Evolutionary conservation across 2,113 vertebrate genomes (phyloP).

Genomic region (Camelus bactrianus): DNA sequence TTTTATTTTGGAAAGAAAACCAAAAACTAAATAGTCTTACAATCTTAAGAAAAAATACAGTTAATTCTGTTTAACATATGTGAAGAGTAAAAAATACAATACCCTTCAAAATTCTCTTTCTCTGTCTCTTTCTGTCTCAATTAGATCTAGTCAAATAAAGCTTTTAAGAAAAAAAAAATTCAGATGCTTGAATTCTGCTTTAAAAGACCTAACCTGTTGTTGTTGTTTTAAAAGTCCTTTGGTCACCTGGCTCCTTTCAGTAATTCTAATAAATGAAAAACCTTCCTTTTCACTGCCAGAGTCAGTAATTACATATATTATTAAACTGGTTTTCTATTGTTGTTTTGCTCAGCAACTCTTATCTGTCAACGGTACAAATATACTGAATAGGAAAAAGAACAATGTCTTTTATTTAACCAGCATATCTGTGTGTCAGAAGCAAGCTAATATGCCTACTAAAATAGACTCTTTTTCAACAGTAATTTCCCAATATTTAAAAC

Average conservation of each 20-base stretch:
- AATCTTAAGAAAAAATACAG: conserved; percentile 17
- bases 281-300: conserved; percentile 68
- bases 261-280: conserved; percentile 73
- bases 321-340: conserved; percentile 77
- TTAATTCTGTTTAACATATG: conserved; percentile 50
- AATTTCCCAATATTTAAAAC: conserved; percentile 74
- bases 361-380: conserved; percentile 71
- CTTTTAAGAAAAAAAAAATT: conserved; percentile 54
- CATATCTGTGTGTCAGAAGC: conserved; percentile 75
- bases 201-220: conserved; percentile 57
- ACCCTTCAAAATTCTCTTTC: conserved; percentile 24
- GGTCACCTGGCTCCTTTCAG: conserved; percentile 59
- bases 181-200: conserved; percentile 59
- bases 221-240: conserved; percentile 75
- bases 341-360: conserved; percentile 72
- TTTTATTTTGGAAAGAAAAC: conserved; percentile 71
- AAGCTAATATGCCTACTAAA: conserved; percentile 69
- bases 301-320: conserved; percentile 72
- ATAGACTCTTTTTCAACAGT: conserved; percentile 53
- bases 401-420: conserved; percentile 74
- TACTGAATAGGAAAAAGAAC: conserved; percentile 70
- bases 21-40: conserved; percentile 48
- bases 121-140: not conserved
- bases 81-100: conserved; percentile 48
- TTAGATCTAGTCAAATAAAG: conserved; percentile 63